Percentiles rank a stretch among this genome's conserved stretches.
phyloP scores from a whole-genome alignment of 2,113 vertebrate species.

The Pelvicachromis taeniatus region DNA sequence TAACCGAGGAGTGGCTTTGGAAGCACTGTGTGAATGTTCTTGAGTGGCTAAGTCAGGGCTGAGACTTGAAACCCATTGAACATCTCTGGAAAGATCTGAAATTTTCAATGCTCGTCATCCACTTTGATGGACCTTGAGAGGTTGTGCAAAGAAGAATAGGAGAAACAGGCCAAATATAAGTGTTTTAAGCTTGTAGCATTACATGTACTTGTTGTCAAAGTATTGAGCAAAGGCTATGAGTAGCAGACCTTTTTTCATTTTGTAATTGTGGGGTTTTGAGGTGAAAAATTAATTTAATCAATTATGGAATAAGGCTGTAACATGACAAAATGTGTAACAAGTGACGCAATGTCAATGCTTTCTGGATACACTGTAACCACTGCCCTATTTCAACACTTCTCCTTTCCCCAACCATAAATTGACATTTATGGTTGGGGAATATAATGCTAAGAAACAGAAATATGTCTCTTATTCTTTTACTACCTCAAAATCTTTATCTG shows the following conservation, averaged over 20 bases:
- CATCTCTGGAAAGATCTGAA: not conserved
- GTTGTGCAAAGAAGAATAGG: not conserved
- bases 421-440: rapidly evolving
- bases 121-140: not conserved
- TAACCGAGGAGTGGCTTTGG: not conserved
- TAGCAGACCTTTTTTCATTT: not conserved
- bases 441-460: not conserved
- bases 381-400: not conserved
- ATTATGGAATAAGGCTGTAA: not conserved
- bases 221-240: not conserved
- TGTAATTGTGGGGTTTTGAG: not conserved
- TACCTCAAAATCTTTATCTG: not conserved
- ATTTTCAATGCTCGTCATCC: not conserved
- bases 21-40: not conserved
- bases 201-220: too few species aligned
- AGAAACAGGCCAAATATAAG: not conserved
- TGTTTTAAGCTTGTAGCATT: not conserved
- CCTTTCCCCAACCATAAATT: not conserved
- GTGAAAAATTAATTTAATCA: not conserved
- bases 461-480: not conserved
- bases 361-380: not conserved
- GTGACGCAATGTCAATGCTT: not conserved
- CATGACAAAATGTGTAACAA: not conserved
- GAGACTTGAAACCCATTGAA: not conserved
- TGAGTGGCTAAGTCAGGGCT: not conserved